Percentiles rank a stretch among this genome's conserved stretches.
Conservation (phyloP, 2,113 vertebrate genomes). For the Podilymbus podiceps region DNA sequence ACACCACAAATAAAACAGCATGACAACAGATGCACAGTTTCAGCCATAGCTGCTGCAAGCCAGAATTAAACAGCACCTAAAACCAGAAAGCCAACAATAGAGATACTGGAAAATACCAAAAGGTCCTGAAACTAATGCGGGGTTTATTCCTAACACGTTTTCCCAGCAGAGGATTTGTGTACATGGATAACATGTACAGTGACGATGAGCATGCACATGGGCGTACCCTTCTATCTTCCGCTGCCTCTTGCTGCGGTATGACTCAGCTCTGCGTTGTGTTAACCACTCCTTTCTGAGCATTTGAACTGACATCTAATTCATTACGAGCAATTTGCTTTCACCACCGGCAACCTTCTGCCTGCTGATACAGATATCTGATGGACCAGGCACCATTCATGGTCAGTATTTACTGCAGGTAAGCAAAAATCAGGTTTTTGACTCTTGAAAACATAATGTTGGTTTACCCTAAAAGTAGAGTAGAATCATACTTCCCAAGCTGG, state of each 20-base stretch:
- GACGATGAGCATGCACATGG: background rate
- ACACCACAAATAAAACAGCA: background rate
- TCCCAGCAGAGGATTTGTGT: background rate
- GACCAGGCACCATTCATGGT: background rate
- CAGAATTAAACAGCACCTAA: background rate
- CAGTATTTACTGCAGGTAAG: background rate
- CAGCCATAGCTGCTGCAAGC: background rate
- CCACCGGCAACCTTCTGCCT: slow-evolving; percentile 38
- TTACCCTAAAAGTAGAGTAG: background rate
- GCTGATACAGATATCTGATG: slow-evolving; percentile 61
- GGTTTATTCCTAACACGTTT: background rate
- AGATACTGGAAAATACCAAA: background rate
- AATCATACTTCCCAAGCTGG: background rate
- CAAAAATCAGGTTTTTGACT: background rate
- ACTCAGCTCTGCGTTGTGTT: slow-evolving; percentile 61
- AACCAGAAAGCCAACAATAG: background rate
- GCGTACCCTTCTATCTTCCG: background rate
- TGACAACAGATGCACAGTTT: background rate
- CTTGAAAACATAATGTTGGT: background rate
- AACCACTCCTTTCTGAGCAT: slow-evolving; percentile 64
- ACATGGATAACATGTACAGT: fast-evolving
- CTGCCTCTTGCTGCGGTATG: slow-evolving; percentile 6
- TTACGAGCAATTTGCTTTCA: slow-evolving; percentile 77
- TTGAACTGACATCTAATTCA: slow-evolving; percentile 81
- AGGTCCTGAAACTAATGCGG: background rate